These are phyloP conservation scores for Holotrichia oblita DNA, from an alignment of 1,140 invertebrate genomes.

Conservation along the genomic window DNA sequence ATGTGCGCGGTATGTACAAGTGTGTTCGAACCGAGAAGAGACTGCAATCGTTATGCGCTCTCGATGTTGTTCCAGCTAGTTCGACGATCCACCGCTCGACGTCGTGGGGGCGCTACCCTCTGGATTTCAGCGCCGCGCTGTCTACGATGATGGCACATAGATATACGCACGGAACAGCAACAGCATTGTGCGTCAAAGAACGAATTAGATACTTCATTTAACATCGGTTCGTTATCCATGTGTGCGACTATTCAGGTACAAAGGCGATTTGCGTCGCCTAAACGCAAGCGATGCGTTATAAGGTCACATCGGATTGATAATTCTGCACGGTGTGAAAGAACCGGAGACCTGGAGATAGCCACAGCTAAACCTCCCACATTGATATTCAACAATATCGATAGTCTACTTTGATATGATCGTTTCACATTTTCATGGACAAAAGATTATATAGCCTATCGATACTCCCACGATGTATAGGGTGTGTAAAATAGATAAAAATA, in stretches of 20 bases:
- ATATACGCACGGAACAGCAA: constrained; percentile 10
- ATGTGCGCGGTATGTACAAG: constrained; percentile 39
- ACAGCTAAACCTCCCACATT: background rate
- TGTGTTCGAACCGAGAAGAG: constrained; percentile 30
- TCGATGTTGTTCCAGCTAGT: constrained; percentile 32
- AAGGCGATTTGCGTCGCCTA: constrained; percentile 21
- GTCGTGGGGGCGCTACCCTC: constrained; percentile 46
- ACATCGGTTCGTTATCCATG: background rate
- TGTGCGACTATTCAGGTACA: constrained; percentile 11
- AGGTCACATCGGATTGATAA: constrained; percentile 30
- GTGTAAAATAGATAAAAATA: background rate
- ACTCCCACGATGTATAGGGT: background rate
- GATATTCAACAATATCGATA: background rate
- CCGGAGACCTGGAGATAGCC: background rate
- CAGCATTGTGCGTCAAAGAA: constrained; percentile 25
- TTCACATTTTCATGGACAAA: background rate
- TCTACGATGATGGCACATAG: constrained; percentile 37
- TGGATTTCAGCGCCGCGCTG: constrained; percentile 44
- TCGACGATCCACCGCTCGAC: constrained; percentile 41
- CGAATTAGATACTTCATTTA: constrained; percentile 35
- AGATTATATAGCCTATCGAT: background rate
- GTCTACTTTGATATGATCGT: too few species aligned
- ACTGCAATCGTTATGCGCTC: constrained; percentile 31
- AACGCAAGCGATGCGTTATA: constrained; percentile 19
- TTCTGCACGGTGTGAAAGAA: constrained; percentile 8